Conservation (phyloP, 2,113 vertebrate species). For the Mus pahari region DNA sequence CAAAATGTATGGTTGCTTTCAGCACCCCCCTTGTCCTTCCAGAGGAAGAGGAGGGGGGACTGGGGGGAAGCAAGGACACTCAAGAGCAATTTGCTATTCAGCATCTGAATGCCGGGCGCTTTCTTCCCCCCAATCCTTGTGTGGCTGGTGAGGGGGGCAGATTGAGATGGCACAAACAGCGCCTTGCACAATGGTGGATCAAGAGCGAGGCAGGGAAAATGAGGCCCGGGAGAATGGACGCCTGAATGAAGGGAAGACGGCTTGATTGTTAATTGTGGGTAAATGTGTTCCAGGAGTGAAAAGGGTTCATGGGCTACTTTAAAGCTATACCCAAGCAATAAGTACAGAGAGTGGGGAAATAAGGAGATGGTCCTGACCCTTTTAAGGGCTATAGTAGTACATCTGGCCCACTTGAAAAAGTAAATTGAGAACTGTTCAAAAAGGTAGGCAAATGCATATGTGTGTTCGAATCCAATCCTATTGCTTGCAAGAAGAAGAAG, state of each 20-base stretch:
- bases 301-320: conserved; percentile 94
- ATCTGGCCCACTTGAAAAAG: conserved; percentile 89
- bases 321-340: conserved; percentile 90
- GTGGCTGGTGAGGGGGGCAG: conserved; percentile 91
- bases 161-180: conserved; percentile 94
- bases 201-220: conserved; percentile 93
- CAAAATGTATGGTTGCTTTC: conserved; percentile 99
- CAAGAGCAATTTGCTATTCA: conserved; percentile 99
- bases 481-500: conserved; percentile 74
- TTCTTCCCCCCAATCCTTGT: conserved; percentile 88
- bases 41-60: conserved; percentile 82
- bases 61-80: conserved; percentile 94
- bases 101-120: conserved; percentile 93
- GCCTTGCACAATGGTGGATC: conserved; percentile 93
- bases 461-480: conserved; percentile 85
- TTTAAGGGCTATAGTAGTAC: conserved; percentile 86
- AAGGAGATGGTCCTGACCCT: conserved; percentile 87
- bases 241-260: conserved; percentile 90
- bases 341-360: conserved; percentile 85
- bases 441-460: conserved; percentile 86
- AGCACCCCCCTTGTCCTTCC: conserved; percentile 93
- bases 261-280: conserved; percentile 98
- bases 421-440: conserved; percentile 88
- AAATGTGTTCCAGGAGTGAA: conserved; percentile 93
- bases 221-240: conserved; percentile 90